Conservation (phyloP, 2,797 vertebrate species). For the Alcedo quadribrachys region DNA sequence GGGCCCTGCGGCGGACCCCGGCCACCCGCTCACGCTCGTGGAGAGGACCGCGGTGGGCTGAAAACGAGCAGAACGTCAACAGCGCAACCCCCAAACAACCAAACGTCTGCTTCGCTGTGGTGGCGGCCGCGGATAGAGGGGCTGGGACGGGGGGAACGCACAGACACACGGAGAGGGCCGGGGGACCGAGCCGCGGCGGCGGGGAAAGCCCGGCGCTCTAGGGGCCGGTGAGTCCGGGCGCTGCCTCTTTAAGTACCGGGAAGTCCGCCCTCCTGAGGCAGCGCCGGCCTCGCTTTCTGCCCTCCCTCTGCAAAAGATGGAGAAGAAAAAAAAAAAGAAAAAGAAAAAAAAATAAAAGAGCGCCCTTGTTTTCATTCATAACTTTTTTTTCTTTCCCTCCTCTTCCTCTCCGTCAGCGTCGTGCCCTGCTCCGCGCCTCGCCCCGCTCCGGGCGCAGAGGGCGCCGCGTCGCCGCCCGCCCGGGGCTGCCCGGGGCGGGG, state of each 20-base stretch:
- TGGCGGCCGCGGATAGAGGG: no score
- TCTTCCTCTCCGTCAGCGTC: constrained; percentile 24
- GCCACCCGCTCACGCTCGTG: no score
- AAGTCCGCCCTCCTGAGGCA: constrained; percentile 76
- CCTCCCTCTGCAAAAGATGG: constrained; percentile 68
- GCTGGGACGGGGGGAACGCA: no score
- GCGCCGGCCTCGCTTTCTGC: constrained; percentile 75
- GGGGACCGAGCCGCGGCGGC: neutral
- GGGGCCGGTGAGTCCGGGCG: neutral
- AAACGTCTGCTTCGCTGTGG: neutral
- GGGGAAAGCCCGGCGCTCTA: neutral
- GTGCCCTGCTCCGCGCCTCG: neutral
- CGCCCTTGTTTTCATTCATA: constrained; percentile 95
- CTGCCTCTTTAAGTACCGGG: constrained; percentile 69
- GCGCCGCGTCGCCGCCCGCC: neutral
- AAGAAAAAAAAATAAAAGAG: neutral
- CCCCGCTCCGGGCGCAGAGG: constrained; percentile 27
- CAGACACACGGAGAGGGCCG: neutral
- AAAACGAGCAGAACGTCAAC: neutral
- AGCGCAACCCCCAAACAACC: no score
- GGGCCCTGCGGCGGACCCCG: neutral
- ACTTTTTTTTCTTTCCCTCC: constrained; percentile 72
- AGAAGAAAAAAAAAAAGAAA: neutral
- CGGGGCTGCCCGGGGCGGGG: neutral
- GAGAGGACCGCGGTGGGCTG: neutral